phyloP scores from a whole-genome alignment of 1,140 invertebrate species.

The Melipona quadrifasciata region DNA sequence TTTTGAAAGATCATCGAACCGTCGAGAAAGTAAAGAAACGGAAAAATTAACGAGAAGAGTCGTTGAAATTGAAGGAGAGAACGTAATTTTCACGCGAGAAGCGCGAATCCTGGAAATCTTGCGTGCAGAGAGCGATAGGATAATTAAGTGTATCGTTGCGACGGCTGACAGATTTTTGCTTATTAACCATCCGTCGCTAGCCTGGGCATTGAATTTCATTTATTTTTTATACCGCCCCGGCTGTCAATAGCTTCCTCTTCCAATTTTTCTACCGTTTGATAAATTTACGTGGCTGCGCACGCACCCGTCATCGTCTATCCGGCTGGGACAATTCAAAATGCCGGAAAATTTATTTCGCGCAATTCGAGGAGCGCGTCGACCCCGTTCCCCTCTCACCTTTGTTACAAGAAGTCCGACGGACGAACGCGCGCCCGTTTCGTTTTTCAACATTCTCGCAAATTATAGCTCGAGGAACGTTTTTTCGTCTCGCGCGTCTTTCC shows the following conservation, averaged over 20 bases:
- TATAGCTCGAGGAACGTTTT: background rate
- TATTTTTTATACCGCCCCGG: slow-evolving; percentile 72
- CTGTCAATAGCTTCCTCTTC: slow-evolving; percentile 76
- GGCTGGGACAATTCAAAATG: slow-evolving; percentile 46
- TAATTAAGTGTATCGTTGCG: slow-evolving; percentile 55
- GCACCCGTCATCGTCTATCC: slow-evolving; percentile 55
- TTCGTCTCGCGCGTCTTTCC: no score
- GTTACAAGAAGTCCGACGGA: background rate
- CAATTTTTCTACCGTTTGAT: slow-evolving; percentile 77
- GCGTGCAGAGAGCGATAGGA: background rate
- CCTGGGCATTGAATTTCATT: slow-evolving; percentile 72
- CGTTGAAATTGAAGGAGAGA: background rate
- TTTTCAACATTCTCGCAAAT: background rate
- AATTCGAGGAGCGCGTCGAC: slow-evolving; percentile 1
- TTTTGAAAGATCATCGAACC: background rate
- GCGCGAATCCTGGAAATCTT: background rate
- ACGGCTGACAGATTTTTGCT: slow-evolving; percentile 71
- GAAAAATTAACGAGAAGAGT: background rate
- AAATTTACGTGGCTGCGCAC: slow-evolving; percentile 65
- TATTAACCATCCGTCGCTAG: slow-evolving; percentile 66
- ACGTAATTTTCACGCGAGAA: background rate
- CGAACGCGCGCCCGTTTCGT: background rate
- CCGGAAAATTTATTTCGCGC: slow-evolving; percentile 54
- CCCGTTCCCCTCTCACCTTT: background rate
- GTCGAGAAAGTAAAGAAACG: background rate